phyloP scores from a whole-genome alignment of 2,888 invertebrate genomes.

The Nephrotoma appendiculata region DNA sequence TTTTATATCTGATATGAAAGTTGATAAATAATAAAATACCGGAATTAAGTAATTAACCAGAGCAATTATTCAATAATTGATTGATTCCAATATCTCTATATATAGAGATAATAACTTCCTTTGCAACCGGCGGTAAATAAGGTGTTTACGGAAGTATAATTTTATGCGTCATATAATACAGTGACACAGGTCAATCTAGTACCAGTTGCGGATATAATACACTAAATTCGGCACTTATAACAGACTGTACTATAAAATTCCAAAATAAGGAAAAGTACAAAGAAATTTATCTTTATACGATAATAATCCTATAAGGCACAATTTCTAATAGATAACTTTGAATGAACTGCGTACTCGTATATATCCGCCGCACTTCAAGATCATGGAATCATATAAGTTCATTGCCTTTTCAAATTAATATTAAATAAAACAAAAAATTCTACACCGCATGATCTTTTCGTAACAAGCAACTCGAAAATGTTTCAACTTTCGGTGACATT shows the following conservation, averaged over 20 bases:
- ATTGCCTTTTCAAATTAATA: background rate
- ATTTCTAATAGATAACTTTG: background rate
- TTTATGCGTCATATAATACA: background rate
- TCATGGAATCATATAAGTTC: background rate
- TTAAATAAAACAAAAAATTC: background rate
- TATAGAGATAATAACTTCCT: background rate
- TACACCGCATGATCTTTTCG: background rate
- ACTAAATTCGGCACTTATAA: background rate
- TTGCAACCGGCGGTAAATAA: background rate
- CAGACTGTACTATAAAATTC: background rate
- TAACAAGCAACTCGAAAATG: background rate
- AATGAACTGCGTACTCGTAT: background rate
- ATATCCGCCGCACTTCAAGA: background rate
- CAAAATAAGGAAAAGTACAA: background rate
- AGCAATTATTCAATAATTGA: background rate
- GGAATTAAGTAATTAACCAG: background rate
- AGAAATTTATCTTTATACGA: background rate
- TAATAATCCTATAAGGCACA: background rate
- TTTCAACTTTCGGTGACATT: slow-evolving; percentile 1
- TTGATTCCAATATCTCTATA: background rate
- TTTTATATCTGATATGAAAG: background rate
- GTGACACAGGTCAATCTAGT: background rate
- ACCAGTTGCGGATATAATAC: background rate
- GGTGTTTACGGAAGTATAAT: background rate
- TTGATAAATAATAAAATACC: background rate